Base-by-base conservation (phyloP, 2,797 vertebrate species). In the Oreochromis mossambicus region DNA sequence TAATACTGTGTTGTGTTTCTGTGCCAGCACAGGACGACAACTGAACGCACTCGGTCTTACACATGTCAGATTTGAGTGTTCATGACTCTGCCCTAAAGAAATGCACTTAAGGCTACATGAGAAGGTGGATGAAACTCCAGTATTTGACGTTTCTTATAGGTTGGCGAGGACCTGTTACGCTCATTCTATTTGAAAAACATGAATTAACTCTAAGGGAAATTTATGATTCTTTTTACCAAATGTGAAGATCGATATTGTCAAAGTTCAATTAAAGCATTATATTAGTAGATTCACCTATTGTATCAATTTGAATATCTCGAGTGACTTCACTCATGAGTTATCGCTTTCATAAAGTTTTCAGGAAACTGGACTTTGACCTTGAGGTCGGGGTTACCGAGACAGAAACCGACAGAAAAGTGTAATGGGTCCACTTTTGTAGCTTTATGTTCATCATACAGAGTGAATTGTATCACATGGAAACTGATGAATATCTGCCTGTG, bases 91-190 rank as follows among this genome's bases (percentile, higher is more conserved):
- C 41, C 43, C 9, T 73, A 29, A 29, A 48, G 1, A 29, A 50
- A 48, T 19, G 24, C 15, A 48, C 41, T 73, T 46, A 43, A 46
- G 41, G 41, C 43, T 26, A 46, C 24, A 12, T 17, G 9, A 3
- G 21, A 29, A 17, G 66, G 24, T 46, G 13, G 0, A 17, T 70
- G 10, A 73, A 46, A 70, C 41, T 46, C 2, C 21, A 43, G 38
- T 24, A 24, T 43, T 68, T 43, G 36, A 9, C 29, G 43, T 50
- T 75, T 32, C 70, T 19, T 34, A 13, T 32, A 75, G 46, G 29
- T n/a, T 6, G 46, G 8, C 0, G 11, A 50, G 11, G 26, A 75
- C 70, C 70, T 6, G 1, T 34, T 50, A 0, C 26, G 19, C 0
- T 75, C 29, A n/a, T 6, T 75, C 17, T 17, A n/a, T 51, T 75